Conservation (phyloP, 2,888 invertebrate species). For the Dynastes tityus region DNA sequence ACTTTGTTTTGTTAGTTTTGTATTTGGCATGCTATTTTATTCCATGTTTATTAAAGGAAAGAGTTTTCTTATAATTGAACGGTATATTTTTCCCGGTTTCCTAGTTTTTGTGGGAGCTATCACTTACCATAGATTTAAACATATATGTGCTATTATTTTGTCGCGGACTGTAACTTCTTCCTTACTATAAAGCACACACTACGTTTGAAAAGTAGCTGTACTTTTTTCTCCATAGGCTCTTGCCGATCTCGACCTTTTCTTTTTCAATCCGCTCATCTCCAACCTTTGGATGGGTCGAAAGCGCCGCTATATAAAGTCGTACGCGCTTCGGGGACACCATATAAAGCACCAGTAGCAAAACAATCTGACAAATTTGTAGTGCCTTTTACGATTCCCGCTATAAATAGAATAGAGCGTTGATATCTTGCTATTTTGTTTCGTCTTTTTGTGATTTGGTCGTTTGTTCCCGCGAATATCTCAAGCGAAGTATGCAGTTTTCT, state of each 20-base stretch:
- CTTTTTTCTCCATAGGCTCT: no score
- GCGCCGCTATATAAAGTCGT: constrained; percentile 42
- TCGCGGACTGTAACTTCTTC: no score
- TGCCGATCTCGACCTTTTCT: neutral
- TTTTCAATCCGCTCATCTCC: constrained; percentile 12
- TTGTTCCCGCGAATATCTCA: neutral
- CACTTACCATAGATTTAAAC: no score
- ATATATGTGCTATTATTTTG: no score
- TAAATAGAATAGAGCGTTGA: constrained; percentile 8
- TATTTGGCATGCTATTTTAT: no score
- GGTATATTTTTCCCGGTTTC: no score
- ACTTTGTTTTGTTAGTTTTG: no score
- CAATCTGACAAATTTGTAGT: constrained; percentile 39
- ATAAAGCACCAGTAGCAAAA: constrained; percentile 31
- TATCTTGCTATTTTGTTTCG: neutral
- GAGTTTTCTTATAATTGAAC: no score
- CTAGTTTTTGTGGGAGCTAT: no score
- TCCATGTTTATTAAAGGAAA: no score
- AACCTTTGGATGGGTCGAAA: neutral
- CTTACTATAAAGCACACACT: neutral
- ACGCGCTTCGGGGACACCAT: constrained; percentile 20
- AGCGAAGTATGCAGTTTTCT: no score
- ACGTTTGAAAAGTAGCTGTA: constrained; percentile 17
- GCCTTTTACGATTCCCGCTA: constrained; percentile 19
- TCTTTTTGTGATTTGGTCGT: neutral